phyloP scores from a whole-genome alignment of 1,140 invertebrate genomes.

The Amphibalanus amphitrite region DNA sequence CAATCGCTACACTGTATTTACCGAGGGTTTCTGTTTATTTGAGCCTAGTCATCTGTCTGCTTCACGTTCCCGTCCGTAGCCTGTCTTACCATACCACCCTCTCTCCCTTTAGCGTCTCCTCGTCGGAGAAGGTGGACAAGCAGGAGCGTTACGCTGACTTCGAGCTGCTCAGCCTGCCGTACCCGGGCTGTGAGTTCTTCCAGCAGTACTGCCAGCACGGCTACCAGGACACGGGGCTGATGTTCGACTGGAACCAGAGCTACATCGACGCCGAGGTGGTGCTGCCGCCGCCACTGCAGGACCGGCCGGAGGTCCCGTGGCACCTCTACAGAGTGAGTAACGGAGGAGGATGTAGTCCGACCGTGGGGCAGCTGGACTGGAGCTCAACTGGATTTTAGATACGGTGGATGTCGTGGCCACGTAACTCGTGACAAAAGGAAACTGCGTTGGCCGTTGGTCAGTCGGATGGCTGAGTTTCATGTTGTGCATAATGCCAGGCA shows the following conservation, averaged over 20 bases:
- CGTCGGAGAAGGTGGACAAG: conserved; percentile 71
- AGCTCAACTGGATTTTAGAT: no score
- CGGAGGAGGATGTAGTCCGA: no score
- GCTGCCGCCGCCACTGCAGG: conserved; percentile 56
- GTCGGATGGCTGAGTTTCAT: no score
- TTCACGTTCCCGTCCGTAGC: not conserved
- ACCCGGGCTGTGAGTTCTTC: conserved; percentile 68
- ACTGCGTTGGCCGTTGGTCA: no score
- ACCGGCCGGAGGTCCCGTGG: conserved; percentile 36
- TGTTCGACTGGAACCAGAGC: conserved; percentile 60
- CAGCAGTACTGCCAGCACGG: conserved; percentile 49
- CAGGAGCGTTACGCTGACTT: conserved; percentile 59
- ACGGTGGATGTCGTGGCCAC: no score
- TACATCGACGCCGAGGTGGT: conserved; percentile 52
- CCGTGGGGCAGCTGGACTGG: no score
- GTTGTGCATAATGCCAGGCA: no score
- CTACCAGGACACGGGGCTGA: conserved; percentile 45
- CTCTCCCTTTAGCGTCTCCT: conserved; percentile 54
- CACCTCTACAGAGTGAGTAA: conserved; percentile 45
- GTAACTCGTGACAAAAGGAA: no score
- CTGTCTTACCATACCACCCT: not conserved
- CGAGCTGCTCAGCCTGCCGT: conserved; percentile 54
- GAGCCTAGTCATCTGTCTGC: not conserved
- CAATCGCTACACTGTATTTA: no score
- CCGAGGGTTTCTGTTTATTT: no score